phyloP scores from a whole-genome alignment of 2,797 vertebrate species.

The Allobates femoralis region DNA sequence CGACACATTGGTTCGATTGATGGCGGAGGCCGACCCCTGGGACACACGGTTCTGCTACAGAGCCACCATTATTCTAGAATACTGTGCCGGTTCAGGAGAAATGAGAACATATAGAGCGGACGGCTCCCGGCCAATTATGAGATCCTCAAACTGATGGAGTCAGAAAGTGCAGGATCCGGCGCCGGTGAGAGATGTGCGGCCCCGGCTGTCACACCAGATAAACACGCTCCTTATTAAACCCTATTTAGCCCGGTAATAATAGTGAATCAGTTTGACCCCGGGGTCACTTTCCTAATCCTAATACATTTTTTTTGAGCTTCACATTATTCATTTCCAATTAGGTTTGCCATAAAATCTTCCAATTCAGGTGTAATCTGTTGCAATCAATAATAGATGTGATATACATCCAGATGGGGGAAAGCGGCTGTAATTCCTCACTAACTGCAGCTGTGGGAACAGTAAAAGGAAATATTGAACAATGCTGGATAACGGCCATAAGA shows the following conservation, averaged over 20 bases:
- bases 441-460: slow-evolving; percentile 49
- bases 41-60: neutral
- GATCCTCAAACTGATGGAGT: slow-evolving; percentile 14
- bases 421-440: slow-evolving; percentile 34
- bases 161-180: neutral
- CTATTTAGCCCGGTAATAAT: slow-evolving; percentile 44
- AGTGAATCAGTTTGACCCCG: neutral
- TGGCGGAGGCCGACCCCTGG: neutral
- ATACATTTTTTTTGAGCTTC: slow-evolving; percentile 41
- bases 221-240: slow-evolving; percentile 23
- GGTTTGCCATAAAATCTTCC: slow-evolving; percentile 54
- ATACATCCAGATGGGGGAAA: slow-evolving; percentile 45
- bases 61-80: neutral
- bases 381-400: slow-evolving; percentile 57
- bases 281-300: slow-evolving; percentile 36
- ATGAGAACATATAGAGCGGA: no score
- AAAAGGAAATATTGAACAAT: slow-evolving; percentile 35
- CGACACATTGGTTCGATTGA: neutral
- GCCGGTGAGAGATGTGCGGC: neutral
- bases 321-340: slow-evolving; percentile 63
- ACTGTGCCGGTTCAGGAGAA: neutral
- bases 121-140: neutral
- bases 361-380: slow-evolving; percentile 45
- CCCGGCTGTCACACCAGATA: slow-evolving; percentile 17
- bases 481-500: neutral